Base-by-base conservation (phyloP, 1,140 invertebrate genomes). In the Tribolium castaneum region DNA sequence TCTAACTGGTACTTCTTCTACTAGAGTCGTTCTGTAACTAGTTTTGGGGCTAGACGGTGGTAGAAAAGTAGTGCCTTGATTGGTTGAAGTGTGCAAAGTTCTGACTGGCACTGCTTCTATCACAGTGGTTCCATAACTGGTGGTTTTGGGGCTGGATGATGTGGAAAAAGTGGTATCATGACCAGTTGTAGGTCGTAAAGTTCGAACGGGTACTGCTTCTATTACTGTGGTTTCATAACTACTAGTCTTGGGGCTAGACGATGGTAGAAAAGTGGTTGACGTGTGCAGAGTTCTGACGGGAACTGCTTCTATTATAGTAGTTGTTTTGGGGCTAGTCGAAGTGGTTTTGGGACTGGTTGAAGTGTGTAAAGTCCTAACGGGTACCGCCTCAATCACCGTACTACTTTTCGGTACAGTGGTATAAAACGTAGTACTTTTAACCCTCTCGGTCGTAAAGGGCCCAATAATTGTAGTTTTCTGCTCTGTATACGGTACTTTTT, bases 281-380 rank as follows among this genome's bases (percentile, higher is more conserved):
- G 34, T 39, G 0, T 39, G 6, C 9, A 39, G 9, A 39, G 34
- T 39, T 39, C 34, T 39, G 34, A 39, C 34, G 9, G 34, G 34
- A 7, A 39, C 34, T 39, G 34, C 3, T 39, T 39, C 34, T 39
- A 39, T 39, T 39, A 39, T 3, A 39, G 34, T 39, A 39, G 34
- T 39, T 2, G 6, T 10, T 7, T 22, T 19, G 16, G 16, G 39
- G 1, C 39, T 45, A 1, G 16, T 19, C 16, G 16, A 70, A 14
- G 30, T 62, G 14, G 30, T 71, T 35, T 71, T 71, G 1, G 34
- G 35, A 39, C 12, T 71, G 34, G 70, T 71, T 71, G 70, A 19
- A 22, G 14, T 22, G 30, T 34, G 56, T 19, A 62, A 9, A 62
- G 19, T 19, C 5, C n/a, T 22, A n/a, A 30, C 16, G 10, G 19